These are phyloP conservation scores for Ancistrus triradiatus DNA, from an alignment of 2,113 vertebrate species.

Conservation along the genomic window DNA sequence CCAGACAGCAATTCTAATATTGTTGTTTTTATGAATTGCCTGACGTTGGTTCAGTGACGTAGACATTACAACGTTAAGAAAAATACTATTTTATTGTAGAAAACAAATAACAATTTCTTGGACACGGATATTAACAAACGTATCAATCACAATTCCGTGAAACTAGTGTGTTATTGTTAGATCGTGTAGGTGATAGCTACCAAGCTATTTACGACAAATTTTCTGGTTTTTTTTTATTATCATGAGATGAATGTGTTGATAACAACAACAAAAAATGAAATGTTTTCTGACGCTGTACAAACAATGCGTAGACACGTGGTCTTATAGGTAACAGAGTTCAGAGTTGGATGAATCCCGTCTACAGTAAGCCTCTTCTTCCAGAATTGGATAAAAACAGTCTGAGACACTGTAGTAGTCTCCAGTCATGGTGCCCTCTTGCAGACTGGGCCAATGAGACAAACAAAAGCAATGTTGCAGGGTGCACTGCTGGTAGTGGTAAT, in stretches of 20 bases:
- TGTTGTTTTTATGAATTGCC: not conserved
- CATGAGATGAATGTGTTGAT: not conserved
- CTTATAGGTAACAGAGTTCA: conserved; percentile 82
- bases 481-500: conserved; percentile 61
- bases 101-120: conserved; percentile 34
- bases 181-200: too few relatives aligned
- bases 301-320: conserved; percentile 23
- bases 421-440: conserved; percentile 52
- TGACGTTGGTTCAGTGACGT: not conserved
- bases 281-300: conserved; percentile 42
- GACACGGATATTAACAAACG: conserved; percentile 32
- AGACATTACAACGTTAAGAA: conserved; percentile 20
- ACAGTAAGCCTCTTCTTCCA: conserved; percentile 66
- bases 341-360: conserved; percentile 70
- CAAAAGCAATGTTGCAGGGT: conserved; percentile 68
- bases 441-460: conserved; percentile 53
- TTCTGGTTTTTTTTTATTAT: not conserved
- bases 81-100: conserved; percentile 46
- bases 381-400: conserved; percentile 66
- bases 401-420: conserved; percentile 59
- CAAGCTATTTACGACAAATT: too few relatives aligned
- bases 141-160: conserved; percentile 7
- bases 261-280: conserved; percentile 37
- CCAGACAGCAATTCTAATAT: too few relatives aligned
- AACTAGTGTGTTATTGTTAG: not conserved